These are phyloP conservation scores for Vesta saturnalis DNA, from an alignment of 2,888 invertebrate genomes.

Conservation along the genomic window DNA sequence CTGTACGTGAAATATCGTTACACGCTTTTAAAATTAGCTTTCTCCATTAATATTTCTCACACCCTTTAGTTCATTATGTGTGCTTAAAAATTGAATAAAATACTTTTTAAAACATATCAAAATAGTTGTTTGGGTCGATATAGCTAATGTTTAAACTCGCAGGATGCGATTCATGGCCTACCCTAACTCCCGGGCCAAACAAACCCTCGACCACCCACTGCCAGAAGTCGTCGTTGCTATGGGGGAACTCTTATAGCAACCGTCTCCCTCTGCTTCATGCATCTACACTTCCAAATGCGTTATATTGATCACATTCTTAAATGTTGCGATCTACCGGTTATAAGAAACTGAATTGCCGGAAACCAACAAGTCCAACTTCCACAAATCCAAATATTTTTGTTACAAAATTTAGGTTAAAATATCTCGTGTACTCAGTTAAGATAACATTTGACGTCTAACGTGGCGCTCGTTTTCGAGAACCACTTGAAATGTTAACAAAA, in stretches of 20 bases:
- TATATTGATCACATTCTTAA: slow-evolving; percentile 40
- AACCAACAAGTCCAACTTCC: too few species aligned
- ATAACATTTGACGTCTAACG: too few species aligned
- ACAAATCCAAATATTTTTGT: slow-evolving; percentile 1
- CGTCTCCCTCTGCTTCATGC: slow-evolving; percentile 45
- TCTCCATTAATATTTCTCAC: too few species aligned
- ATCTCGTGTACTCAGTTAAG: too few species aligned
- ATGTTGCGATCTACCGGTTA: slow-evolving; percentile 18
- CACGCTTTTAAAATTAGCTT: too few species aligned
- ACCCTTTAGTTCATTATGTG: too few species aligned
- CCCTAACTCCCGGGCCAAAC: slow-evolving; percentile 57
- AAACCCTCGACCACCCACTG: slow-evolving; percentile 50
- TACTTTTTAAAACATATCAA: neutral
- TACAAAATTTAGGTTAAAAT: slow-evolving; percentile 6
- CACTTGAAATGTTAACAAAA: too few species aligned
- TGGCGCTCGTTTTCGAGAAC: too few species aligned
- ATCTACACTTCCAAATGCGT: slow-evolving; percentile 38
- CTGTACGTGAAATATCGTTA: neutral
- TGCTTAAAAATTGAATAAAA: neutral
- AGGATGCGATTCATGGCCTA: slow-evolving; percentile 54
- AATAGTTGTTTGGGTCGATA: slow-evolving; percentile 47
- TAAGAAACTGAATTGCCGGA: too few species aligned
- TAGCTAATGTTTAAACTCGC: slow-evolving; percentile 49
- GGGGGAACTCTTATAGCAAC: slow-evolving; percentile 53
- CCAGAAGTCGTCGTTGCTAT: slow-evolving; percentile 52